Evolutionary conservation across 2,113 vertebrate genomes (phyloP).

Genomic region (Mormyrus lacerda): DNA sequence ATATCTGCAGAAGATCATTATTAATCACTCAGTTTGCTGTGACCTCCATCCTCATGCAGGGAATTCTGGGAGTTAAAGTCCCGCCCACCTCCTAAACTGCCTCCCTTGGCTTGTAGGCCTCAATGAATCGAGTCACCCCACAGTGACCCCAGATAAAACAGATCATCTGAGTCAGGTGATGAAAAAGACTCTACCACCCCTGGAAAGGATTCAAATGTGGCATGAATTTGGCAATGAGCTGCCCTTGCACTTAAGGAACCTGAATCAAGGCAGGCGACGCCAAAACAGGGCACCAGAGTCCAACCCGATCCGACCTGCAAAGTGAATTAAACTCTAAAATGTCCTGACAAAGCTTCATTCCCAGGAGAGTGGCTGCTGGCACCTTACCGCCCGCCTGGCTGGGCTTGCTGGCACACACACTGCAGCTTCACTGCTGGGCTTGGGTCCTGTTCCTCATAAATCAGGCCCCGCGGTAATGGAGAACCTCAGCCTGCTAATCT

Average conservation of each 20-base stretch:
- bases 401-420: conserved; percentile 47
- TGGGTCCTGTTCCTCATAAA: conserved; percentile 40
- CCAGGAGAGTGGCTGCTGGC: not conserved
- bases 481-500: conserved; percentile 54
- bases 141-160: not conserved
- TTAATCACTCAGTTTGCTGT: not conserved
- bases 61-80: not conserved
- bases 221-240: not conserved
- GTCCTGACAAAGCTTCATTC: conserved; percentile 6
- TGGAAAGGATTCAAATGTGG: not conserved
- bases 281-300: conserved; percentile 4
- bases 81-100: not conserved
- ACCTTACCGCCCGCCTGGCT: conserved; percentile 57
- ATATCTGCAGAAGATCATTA: not conserved
- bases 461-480: conserved; percentile 47
- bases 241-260: not conserved
- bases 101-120: not conserved
- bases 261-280: not conserved
- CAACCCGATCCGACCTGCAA: conserved; percentile 11
- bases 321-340: conserved; percentile 25
- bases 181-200: not conserved
- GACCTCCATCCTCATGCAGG: not conserved
- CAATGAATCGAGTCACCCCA: not conserved
- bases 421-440: conserved; percentile 43
- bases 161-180: not conserved